Percentiles rank a stretch among this genome's conserved stretches.
phyloP scores from a whole-genome alignment of 2,113 vertebrate genomes.

The Xenopus laevis region DNA sequence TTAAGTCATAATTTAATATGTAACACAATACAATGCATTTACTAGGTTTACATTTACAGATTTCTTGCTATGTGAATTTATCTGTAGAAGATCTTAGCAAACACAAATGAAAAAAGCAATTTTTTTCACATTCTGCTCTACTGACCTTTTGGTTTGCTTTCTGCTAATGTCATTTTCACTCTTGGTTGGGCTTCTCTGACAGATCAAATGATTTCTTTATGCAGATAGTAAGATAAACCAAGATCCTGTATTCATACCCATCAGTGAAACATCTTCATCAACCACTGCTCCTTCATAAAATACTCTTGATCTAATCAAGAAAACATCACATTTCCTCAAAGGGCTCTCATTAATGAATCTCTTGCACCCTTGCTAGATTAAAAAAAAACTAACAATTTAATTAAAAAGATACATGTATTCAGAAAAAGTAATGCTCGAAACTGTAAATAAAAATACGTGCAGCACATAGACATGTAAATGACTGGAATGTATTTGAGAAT shows the following conservation, averaged over 20 bases:
- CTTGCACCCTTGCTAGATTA: conserved; percentile 56
- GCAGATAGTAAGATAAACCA: conserved; percentile 60
- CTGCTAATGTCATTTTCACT: conserved; percentile 70
- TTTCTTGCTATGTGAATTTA: not conserved
- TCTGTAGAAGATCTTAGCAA: conserved; percentile 27
- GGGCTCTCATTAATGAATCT: conserved; percentile 61
- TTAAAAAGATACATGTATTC: conserved; percentile 63
- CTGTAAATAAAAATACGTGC: conserved; percentile 57
- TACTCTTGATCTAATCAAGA: conserved; percentile 61
- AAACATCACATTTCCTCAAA: conserved; percentile 60
- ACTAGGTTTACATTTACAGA: no score
- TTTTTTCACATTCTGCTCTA: conserved; percentile 52
- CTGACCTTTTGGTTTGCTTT: conserved; percentile 65
- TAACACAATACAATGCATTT: no score
- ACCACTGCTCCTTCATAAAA: conserved; percentile 56
- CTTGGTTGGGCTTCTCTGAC: conserved; percentile 61
- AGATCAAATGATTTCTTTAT: conserved; percentile 61
- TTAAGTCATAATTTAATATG: no score
- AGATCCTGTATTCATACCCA: conserved; percentile 54
- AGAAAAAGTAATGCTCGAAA: conserved; percentile 51
- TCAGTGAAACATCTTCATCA: conserved; percentile 61
- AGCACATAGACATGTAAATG: conserved; percentile 38
- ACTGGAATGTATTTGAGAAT: conserved; percentile 17
- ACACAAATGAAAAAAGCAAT: conserved; percentile 38
- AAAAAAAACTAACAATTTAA: conserved; percentile 60